Percentiles rank a stretch among this genome's conserved stretches.
These are phyloP conservation scores for Sebastiscus albofasciatus DNA, from an alignment of 2,797 vertebrate species.

Conservation along the genomic window DNA sequence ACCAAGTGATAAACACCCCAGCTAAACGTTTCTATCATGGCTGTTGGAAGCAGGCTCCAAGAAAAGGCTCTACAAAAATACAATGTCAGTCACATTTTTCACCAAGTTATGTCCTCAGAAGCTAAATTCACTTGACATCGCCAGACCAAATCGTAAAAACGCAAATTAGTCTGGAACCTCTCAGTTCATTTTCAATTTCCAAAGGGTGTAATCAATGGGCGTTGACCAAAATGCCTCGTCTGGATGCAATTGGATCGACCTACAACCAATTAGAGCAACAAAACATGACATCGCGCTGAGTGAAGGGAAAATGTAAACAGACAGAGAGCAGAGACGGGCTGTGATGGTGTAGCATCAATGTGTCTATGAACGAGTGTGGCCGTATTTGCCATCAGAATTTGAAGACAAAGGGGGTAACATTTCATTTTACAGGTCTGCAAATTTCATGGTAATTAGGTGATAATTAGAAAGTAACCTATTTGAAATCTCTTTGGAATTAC, in stretches of 20 bases:
- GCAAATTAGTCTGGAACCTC: neutral
- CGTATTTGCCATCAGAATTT: no score
- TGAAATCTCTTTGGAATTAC: no score
- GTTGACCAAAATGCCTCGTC: neutral
- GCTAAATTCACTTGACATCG: neutral
- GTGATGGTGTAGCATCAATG: no score
- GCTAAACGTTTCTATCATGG: neutral
- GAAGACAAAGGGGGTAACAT: no score
- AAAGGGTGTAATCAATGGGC: neutral
- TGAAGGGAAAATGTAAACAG: neutral
- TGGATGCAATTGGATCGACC: neutral
- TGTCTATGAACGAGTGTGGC: no score
- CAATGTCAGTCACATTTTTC: neutral
- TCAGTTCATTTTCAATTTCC: neutral
- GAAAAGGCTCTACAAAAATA: neutral
- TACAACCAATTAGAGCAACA: neutral
- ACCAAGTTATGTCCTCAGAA: neutral
- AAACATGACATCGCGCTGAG: rapidly evolving
- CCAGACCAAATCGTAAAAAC: neutral
- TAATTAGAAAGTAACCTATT: no score
- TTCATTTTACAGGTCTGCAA: no score
- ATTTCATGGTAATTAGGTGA: no score
- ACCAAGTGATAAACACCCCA: neutral
- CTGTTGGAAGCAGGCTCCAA: neutral
- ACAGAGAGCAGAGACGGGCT: no score